These are phyloP conservation scores for Tenthredo mesomela DNA, from an alignment of 2,888 invertebrate genomes.

Conservation along the genomic window DNA sequence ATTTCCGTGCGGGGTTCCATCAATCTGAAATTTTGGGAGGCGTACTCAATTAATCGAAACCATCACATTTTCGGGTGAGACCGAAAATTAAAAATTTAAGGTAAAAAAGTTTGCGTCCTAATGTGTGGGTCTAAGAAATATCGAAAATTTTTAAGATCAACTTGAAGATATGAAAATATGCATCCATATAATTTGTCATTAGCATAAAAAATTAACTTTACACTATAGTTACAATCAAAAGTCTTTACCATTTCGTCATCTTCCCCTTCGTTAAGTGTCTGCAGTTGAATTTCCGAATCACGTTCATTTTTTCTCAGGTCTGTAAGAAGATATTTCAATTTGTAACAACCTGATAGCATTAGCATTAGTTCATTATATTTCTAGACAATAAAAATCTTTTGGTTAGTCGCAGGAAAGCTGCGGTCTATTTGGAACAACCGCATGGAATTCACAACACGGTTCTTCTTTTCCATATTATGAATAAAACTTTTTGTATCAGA, in stretches of 20 bases:
- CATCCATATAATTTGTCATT: background rate
- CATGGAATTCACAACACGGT: background rate
- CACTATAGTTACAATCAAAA: conserved; percentile 5
- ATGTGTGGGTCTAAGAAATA: background rate
- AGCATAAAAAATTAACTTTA: background rate
- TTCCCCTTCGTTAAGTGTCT: conserved; percentile 78
- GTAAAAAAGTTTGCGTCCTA: no score
- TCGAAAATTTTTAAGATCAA: background rate
- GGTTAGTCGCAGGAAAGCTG: background rate
- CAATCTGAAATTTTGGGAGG: no score
- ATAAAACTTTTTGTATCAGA: background rate
- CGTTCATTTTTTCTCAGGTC: conserved; percentile 66
- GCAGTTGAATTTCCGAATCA: conserved; percentile 66
- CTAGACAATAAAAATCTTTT: background rate
- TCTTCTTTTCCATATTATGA: background rate
- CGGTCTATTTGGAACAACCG: background rate
- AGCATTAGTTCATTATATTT: background rate
- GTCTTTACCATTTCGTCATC: conserved; percentile 81
- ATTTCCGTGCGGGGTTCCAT: no score
- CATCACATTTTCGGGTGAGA: no score
- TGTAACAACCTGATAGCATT: background rate
- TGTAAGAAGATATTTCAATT: conserved; percentile 57
- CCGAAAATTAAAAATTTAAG: no score
- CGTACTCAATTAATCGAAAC: no score
- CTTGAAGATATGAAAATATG: background rate